Evolutionary conservation across 2,113 vertebrate genomes (phyloP), one percentile per base, ranked within the genome.

Genomic region (Hemichromis elongatus): DNA sequence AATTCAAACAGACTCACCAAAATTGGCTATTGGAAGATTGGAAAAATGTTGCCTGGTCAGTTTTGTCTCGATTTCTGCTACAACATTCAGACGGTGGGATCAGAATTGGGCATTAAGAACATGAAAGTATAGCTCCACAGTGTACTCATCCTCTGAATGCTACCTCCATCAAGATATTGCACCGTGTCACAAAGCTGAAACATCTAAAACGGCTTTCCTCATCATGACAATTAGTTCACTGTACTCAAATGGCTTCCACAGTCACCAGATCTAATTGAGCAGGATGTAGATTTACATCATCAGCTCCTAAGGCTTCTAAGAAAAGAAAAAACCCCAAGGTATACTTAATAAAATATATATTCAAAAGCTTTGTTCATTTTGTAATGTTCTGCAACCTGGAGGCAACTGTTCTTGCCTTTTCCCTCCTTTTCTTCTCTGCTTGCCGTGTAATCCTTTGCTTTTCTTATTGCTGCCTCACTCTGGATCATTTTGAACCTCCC

Each of bases 401-500:
- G 84, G 87, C 77, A 86, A 79, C 70, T 11, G 54, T 82, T 88
- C 14, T 73, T 73, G 5, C 14, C 3, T 54, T 45, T 78, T 33
- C 40, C 35, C 50, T 55, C 57, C 59, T 79, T 84, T 70, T 33
- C 9, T 68, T 80, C 19, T 80, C 50, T 18, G 28, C 33, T 55
- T 21, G 24, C 52, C 77, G 16, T 18, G 24, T 47, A 7, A 30
- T 73, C 35, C 80, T 82, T 83, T 84, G 21, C 42, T 84, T 45
- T 81, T 55, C 53, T 78, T 53, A 11, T 77, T 3, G 5, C 84
- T 70, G 77, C 77, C 80, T 88, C 28, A 30, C 82, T 92, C 84
- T 75, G 55, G 63, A 90, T 84, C 57, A 86, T 82, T 75, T 70
- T 88, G 54, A 88, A 82, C 82, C 42, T 88, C 81, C 86, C 87